Evolutionary conservation across 2,113 vertebrate genomes (phyloP).

Genomic region (Porphyrio hochstetteri): DNA sequence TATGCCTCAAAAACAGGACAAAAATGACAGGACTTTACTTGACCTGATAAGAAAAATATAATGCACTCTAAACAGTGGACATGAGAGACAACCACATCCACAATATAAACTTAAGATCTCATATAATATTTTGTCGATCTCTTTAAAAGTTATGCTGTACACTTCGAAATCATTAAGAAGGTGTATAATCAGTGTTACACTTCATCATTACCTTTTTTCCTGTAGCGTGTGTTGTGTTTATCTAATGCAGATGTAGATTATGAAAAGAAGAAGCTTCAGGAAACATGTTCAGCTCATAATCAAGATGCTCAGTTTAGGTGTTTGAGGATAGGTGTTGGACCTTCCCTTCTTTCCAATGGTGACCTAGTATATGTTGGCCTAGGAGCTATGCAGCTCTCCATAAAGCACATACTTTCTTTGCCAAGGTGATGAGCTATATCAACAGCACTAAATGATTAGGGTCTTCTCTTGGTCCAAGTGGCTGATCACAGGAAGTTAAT

Average conservation of each 20-base stretch:
- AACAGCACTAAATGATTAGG: neutral
- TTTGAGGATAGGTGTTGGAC: neutral
- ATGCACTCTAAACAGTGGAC: neutral
- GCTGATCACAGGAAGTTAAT: neutral
- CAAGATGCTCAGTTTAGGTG: neutral
- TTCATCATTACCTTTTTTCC: neutral
- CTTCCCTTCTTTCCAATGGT: neutral
- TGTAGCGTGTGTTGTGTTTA: neutral
- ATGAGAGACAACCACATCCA: accelerated
- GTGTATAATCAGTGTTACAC: neutral
- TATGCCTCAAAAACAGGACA: neutral
- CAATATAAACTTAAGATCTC: neutral
- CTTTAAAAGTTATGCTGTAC: neutral
- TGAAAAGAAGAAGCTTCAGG: neutral
- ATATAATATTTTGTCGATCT: neutral
- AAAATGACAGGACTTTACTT: neutral
- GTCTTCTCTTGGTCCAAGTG: neutral
- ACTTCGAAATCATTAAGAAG: neutral
- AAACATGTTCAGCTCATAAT: neutral
- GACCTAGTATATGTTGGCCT: neutral
- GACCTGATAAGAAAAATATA: neutral
- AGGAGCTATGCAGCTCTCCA: neutral
- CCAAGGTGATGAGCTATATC: neutral
- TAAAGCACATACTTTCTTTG: neutral
- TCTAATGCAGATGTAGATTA: neutral